These are phyloP conservation scores for Aelia acuminata DNA, from an alignment of 2,888 invertebrate species.

Conservation along the genomic window DNA sequence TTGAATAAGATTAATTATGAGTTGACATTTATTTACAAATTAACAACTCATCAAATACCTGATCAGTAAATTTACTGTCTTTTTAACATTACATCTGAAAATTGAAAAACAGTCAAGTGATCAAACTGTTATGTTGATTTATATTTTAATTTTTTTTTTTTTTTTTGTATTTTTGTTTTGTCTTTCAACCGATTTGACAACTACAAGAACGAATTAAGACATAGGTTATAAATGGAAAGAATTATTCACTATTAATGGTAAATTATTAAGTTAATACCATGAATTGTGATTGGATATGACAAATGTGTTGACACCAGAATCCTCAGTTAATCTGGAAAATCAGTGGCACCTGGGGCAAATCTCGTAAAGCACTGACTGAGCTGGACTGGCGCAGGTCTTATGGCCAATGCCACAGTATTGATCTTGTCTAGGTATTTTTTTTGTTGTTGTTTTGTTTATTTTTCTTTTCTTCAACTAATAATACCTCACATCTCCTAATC, in stretches of 20 bases:
- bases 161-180: no score
- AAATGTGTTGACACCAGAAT: background rate
- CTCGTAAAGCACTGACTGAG: constrained; percentile 3
- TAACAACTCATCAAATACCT: background rate
- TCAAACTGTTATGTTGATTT: background rate
- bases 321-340: background rate
- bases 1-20: no score
- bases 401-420: background rate
- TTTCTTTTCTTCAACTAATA: background rate
- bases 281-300: background rate
- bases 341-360: background rate
- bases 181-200: background rate
- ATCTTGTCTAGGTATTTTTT: no score
- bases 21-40: no score
- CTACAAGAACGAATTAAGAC: background rate
- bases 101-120: background rate
- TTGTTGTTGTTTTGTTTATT: no score
- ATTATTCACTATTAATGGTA: background rate
- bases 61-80: background rate
- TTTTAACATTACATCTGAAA: background rate
- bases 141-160: no score
- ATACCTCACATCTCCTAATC: background rate
- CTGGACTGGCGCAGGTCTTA: background rate
- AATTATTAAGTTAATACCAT: background rate
- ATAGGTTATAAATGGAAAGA: background rate